Base-by-base conservation (phyloP, 2,113 vertebrate species). In the Siniperca chuatsi region DNA sequence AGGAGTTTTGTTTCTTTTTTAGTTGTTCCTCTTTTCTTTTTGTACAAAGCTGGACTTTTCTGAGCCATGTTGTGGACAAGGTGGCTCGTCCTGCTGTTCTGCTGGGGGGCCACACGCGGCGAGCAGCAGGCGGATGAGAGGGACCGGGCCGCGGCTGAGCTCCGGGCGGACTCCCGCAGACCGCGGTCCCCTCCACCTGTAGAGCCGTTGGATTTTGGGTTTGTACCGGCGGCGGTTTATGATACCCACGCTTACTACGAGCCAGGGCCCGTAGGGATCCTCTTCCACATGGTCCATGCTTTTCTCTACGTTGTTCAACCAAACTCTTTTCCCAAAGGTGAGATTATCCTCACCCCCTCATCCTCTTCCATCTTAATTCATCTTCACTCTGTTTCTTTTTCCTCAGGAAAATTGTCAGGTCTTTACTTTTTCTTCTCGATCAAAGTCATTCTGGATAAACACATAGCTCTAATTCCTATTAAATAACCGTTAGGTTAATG, bases 231-330 rank as follows among this genome's bases (percentile, higher is more conserved):
- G 21, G 91, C 88, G 16, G 94, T 93, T 1, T 99, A 98, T 69
- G 96, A 97, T 67, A 98, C 98, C 10, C 94, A 94, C 57, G 96
- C 94, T 25, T 96, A 96, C 89, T 94, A 96, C 25, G 95, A 97
- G 60, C 95, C 97, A 0, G 97, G 97, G 48, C 70, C 95, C 81
- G 90, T 97, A 1, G 95, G 96, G 15, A 42, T 95, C 79, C 95
- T 99, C 75, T 99, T 98, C 92, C 95, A 95, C 67, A 83, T 97
- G 90, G 98, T 98, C 44, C 96, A 96, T 15, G 78, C 93, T 23
- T 99, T 98, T 71, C 95, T 99, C n/a, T 93, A 95, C 67, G 85
- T 97, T 23, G 94, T 99, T 50, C 98, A 99, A 79, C 98, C 98
- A 1, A 93, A 96, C 82, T 71, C 91, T 70, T 99, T 98, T 71